Base-by-base conservation (phyloP, 2,113 vertebrate genomes). In the Menura novaehollandiae region DNA sequence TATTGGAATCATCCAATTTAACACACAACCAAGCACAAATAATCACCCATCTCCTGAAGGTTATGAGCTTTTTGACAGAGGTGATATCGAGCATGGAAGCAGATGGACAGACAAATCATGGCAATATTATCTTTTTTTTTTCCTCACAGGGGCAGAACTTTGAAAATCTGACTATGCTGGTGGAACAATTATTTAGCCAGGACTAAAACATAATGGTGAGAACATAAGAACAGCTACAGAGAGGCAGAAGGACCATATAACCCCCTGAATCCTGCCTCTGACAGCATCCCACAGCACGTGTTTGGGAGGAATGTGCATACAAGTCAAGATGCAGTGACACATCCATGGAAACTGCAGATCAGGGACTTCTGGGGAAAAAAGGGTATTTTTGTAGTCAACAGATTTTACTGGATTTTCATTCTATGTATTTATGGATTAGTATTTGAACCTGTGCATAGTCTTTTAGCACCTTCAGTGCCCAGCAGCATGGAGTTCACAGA, bases 1-100 rank as follows among this genome's bases (percentile, higher is more conserved):
- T 33, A 68, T 33, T 72, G 62, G 26, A 88, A 68, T 72, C 2
- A 91, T 72, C n/a, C 6, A 33, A 72, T 94, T 91, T 85, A 91
- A 82, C 73, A 89, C 74, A 72, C 47, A 94, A 51, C 37, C 49
- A 51, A 95, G 82, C 82, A 79, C 84, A 95, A 87, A 68, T 83
- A 94, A 94, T 85, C 77, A 68, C 33, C 20, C 10, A n/a, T 53
- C 44, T 93, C 74, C 64, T 85, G 78, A 75, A 94, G 28, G 39
- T 41, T 53, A 52, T 73, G 44, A 91, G n/a, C 46, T 33, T 59
- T 85, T n/a, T 78, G 59, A 63, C 62, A 76, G 66, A 56, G 9
- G 16, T 49, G 30, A 85, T 75, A 44, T 18, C 56, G 7, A 87
- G 4, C 10, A 46, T 28, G 9, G 63, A 89, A 86, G 12, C 22